A percentile compares a stretch with the other conserved stretches of the same genome.
Conservation (phyloP, 2,797 vertebrate species). For the Loris lydekkerianus region DNA sequence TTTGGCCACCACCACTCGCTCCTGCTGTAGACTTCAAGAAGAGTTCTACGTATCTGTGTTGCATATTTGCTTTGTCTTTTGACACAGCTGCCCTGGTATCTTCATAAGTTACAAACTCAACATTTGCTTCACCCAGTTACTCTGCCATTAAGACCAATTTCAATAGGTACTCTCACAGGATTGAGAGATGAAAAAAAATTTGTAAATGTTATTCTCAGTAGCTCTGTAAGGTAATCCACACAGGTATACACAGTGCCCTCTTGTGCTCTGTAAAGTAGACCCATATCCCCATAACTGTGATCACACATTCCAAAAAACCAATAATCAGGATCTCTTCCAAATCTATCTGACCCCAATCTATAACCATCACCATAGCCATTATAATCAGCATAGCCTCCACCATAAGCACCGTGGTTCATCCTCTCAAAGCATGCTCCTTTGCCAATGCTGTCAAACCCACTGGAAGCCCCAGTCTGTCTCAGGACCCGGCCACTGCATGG, state of each 20-base stretch:
- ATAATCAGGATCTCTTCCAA: constrained; percentile 89
- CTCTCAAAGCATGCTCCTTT: constrained; percentile 97
- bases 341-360: constrained; percentile 84
- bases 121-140: constrained; percentile 98
- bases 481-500: constrained; percentile 97
- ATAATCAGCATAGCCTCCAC: constrained; percentile 81
- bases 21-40: constrained; percentile 91
- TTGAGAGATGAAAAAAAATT: constrained; percentile 98
- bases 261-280: constrained; percentile 98
- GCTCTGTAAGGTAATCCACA: constrained; percentile 98
- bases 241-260: constrained; percentile 99
- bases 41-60: constrained; percentile 91
- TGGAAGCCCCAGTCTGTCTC: constrained; percentile 94
- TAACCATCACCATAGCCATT: too few species aligned
- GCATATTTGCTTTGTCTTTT: constrained; percentile 99
- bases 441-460: constrained; percentile 96
- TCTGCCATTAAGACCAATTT: constrained; percentile 97
- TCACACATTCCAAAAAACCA: constrained; percentile 94
- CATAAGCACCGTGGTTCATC: constrained; percentile 97
- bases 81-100: constrained; percentile 99
- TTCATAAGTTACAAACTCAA: constrained; percentile 98
- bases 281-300: constrained; percentile 94
- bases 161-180: constrained; percentile 98
- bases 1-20: constrained; percentile 92
- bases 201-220: constrained; percentile 98